A percentile compares a stretch with the other conserved stretches of the same genome.
These are phyloP conservation scores for Grammomys surdaster DNA, from an alignment of 2,113 vertebrate species.

Conservation along the genomic window DNA sequence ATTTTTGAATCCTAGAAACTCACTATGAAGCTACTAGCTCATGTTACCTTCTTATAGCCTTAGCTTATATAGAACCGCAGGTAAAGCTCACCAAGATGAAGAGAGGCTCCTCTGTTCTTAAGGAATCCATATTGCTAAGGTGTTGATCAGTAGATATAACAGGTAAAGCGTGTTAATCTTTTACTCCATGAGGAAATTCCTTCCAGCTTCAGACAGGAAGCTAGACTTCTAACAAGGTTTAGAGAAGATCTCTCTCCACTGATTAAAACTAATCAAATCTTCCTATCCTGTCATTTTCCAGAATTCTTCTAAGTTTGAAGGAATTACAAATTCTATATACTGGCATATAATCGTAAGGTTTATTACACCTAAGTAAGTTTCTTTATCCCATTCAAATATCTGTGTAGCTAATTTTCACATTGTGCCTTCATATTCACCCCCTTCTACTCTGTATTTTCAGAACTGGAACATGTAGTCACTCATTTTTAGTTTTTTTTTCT, in stretches of 20 bases:
- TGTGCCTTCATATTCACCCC: background rate
- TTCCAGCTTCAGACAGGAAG: constrained; percentile 24
- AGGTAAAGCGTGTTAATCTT: background rate
- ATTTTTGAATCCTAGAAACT: background rate
- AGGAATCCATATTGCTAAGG: background rate
- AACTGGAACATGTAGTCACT: background rate
- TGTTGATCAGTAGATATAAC: background rate
- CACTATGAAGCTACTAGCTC: background rate
- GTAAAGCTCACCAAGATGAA: background rate
- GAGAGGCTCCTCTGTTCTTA: background rate
- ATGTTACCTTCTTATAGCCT: background rate
- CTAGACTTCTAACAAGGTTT: background rate
- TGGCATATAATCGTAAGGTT: background rate
- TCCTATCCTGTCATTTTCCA: background rate
- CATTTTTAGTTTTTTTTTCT: background rate
- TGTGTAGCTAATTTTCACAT: background rate
- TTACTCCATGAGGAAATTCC: background rate
- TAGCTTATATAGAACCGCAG: background rate
- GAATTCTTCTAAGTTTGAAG: background rate
- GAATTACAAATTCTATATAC: background rate
- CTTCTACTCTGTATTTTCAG: background rate
- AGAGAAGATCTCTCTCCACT: background rate
- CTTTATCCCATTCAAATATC: background rate
- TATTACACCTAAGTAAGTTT: background rate
- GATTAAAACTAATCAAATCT: background rate